Conservation (phyloP, 2,888 invertebrate species). For the Branchipolynoe longqiensis region DNA sequence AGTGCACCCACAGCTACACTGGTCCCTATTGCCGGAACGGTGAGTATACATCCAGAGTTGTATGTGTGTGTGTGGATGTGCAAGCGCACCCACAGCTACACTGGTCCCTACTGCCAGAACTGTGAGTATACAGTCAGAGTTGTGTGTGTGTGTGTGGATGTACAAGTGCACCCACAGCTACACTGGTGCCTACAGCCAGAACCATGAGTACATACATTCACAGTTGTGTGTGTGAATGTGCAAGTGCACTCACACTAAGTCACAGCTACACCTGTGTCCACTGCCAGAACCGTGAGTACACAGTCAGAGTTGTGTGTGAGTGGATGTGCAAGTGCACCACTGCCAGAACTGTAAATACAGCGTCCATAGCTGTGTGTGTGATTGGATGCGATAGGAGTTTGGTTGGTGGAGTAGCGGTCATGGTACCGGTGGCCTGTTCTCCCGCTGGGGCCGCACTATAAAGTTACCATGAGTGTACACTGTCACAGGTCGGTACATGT, state of each 20-base stretch:
- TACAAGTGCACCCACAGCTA: constrained; percentile 76
- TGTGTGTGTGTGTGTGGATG: too few relatives aligned
- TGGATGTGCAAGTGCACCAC: constrained; percentile 78
- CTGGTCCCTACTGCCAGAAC: constrained; percentile 75
- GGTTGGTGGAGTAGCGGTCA: too few relatives aligned
- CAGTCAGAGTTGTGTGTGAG: too few relatives aligned
- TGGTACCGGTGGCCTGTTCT: too few relatives aligned
- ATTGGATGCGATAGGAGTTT: constrained; percentile 76
- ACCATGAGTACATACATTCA: constrained; percentile 72
- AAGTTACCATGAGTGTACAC: too few relatives aligned
- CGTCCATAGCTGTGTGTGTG: not conserved
- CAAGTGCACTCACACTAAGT: not conserved
- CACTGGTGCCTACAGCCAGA: constrained; percentile 75
- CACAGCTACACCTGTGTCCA: not conserved
- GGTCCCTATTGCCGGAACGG: not conserved
- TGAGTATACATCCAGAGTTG: too few relatives aligned
- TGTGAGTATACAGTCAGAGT: constrained; percentile 69
- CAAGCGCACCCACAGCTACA: constrained; percentile 74
- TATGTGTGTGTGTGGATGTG: too few relatives aligned
- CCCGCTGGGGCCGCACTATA: too few relatives aligned
- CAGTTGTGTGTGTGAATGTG: too few relatives aligned
- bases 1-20: not conserved
- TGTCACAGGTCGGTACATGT: too few relatives aligned
- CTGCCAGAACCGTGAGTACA: not conserved
- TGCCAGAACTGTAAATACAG: constrained; percentile 74